phyloP scores from a whole-genome alignment of 92 coral and sea anemone species.

The Porites lobata region DNA sequence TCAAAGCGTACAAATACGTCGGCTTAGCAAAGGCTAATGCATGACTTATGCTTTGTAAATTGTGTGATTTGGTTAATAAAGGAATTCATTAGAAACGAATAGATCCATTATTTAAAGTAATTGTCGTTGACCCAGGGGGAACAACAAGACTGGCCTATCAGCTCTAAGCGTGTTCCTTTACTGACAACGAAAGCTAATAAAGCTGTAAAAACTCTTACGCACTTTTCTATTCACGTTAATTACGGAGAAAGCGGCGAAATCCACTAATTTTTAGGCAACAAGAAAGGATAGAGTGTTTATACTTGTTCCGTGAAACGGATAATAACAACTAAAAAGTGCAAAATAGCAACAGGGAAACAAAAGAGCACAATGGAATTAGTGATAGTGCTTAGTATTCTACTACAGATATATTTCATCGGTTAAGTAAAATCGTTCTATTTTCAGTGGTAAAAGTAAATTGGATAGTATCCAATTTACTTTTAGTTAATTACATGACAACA shows the following conservation, averaged over 20 bases:
- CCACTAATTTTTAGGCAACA: no score
- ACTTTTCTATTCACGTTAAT: not conserved
- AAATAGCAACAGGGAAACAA: no score
- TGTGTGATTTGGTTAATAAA: constrained; percentile 49
- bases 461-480: no score
- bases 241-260: not conserved
- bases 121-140: constrained; percentile 26
- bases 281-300: no score
- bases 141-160: constrained; percentile 16
- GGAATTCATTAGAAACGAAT: constrained; percentile 38
- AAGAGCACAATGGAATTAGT: no score
- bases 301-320: no score
- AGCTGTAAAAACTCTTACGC: constrained; percentile 31
- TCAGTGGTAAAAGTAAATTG: no score
- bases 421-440: no score
- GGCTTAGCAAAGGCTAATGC: constrained; percentile 13
- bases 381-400: no score
- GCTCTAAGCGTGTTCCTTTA: not conserved
- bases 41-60: constrained; percentile 15
- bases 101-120: constrained; percentile 19
- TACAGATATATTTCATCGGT: no score
- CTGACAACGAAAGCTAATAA: constrained; percentile 52
- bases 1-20: constrained; percentile 14
- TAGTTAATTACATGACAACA: no score
- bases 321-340: no score